phyloP scores from a whole-genome alignment of 2,113 vertebrate genomes.

The Castor canadensis region DNA sequence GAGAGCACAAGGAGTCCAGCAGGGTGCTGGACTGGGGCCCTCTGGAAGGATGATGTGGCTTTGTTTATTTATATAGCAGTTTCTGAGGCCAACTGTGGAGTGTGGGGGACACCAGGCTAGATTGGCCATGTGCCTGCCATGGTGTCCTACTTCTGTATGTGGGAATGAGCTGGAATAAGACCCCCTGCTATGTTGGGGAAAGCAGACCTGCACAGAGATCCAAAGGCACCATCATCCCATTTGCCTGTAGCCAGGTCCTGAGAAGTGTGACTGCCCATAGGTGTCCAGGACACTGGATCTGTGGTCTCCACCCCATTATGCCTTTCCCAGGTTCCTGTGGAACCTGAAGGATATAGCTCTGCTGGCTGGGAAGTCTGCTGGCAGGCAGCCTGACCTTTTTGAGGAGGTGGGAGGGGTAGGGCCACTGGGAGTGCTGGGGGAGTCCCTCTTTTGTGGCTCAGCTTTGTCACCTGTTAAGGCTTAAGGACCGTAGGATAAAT shows the following conservation, averaged over 20 bases:
- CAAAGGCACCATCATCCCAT: background rate
- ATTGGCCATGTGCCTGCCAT: rapidly evolving
- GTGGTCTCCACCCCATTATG: no score
- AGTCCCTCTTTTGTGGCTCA: background rate
- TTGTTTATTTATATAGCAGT: background rate
- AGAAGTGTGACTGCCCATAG: rapidly evolving
- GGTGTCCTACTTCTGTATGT: background rate
- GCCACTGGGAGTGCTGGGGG: background rate
- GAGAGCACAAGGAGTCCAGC: rapidly evolving
- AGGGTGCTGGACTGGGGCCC: rapidly evolving
- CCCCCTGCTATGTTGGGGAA: rapidly evolving
- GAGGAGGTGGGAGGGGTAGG: background rate
- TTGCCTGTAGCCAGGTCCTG: background rate
- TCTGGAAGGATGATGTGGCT: rapidly evolving
- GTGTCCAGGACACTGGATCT: background rate
- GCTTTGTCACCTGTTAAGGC: background rate
- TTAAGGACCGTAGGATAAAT: background rate
- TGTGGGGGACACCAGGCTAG: background rate
- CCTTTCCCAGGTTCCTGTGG: background rate
- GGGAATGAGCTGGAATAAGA: background rate
- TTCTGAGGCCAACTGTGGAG: background rate
- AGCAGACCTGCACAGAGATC: background rate
- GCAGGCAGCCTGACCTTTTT: no score
- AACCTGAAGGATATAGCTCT: no score
- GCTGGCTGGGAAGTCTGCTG: background rate